Evolutionary conservation across 2,888 invertebrate species (phyloP).

Genomic region (Glaucopsyche alexis): DNA sequence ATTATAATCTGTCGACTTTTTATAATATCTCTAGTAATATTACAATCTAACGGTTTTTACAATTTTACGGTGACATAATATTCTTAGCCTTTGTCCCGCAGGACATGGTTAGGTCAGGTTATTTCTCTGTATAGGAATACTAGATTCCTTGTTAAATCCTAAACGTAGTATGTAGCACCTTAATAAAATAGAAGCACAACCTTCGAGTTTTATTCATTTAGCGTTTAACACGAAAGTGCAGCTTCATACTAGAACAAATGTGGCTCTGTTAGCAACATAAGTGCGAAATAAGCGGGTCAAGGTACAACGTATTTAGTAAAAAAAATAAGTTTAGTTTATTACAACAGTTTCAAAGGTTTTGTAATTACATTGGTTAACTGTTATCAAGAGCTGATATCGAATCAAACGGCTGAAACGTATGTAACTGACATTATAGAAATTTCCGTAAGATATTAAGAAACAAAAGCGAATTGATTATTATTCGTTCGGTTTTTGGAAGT

Average conservation of each 20-base stretch:
- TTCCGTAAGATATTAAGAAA: background rate
- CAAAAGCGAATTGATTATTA: background rate
- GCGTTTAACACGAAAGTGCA: conserved; percentile 15
- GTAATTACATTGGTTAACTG: background rate
- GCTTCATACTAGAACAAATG: conserved; percentile 13
- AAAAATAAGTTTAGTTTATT: conserved; percentile 55
- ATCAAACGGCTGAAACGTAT: background rate
- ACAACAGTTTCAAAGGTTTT: background rate
- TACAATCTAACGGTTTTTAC: too few species aligned
- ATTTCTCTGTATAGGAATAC: too few species aligned
- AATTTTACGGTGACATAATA: too few species aligned
- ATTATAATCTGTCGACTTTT: too few species aligned
- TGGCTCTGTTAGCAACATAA: conserved; percentile 47
- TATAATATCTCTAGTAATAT: too few species aligned
- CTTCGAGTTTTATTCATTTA: background rate
- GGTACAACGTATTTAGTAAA: conserved; percentile 64
- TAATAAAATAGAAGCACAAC: conserved; percentile 1
- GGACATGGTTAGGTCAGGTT: too few species aligned
- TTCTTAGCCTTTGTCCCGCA: too few species aligned
- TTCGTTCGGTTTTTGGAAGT: background rate
- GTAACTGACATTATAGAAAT: background rate
- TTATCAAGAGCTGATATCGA: background rate
- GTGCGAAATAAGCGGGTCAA: conserved; percentile 69
- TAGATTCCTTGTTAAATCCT: too few species aligned
- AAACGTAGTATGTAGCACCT: background rate